Evolutionary conservation across 1,140 invertebrate genomes (phyloP).

Genomic region (Conus ventricosus): DNA sequence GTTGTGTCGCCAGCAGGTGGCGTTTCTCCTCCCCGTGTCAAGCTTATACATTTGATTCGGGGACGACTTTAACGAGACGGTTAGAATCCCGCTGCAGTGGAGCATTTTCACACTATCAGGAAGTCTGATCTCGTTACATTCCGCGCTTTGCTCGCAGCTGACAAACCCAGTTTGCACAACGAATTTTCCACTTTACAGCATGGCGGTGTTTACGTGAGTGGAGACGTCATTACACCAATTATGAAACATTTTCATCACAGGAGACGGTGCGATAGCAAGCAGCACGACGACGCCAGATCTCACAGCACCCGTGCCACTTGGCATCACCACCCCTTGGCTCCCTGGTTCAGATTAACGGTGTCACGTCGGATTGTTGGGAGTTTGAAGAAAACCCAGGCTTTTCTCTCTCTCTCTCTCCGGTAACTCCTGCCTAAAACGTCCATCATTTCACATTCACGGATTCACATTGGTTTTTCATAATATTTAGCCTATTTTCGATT

Average conservation of each 20-base stretch:
- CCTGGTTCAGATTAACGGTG: not conserved
- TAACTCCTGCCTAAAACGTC: too few relatives aligned
- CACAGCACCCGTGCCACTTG: not conserved
- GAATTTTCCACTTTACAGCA: not conserved
- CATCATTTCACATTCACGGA: too few relatives aligned
- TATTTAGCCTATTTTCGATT: too few relatives aligned
- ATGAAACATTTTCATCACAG: constrained; percentile 1
- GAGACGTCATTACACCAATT: constrained; percentile 2
- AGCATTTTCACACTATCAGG: not conserved
- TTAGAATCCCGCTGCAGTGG: not conserved
- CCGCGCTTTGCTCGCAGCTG: not conserved
- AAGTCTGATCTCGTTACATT: not conserved
- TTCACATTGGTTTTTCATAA: too few relatives aligned
- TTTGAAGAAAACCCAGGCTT: too few relatives aligned
- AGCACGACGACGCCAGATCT: not conserved
- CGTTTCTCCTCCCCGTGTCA: not conserved
- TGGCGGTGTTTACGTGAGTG: not conserved
- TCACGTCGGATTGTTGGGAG: not conserved
- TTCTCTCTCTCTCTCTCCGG: too few relatives aligned
- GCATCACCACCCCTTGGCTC: not conserved
- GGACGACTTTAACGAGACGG: not conserved
- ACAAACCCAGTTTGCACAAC: not conserved
- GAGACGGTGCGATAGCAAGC: not conserved
- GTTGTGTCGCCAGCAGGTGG: not conserved
- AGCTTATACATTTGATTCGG: not conserved